phyloP scores from a whole-genome alignment of 2,888 invertebrate species.

The Labia minor region DNA sequence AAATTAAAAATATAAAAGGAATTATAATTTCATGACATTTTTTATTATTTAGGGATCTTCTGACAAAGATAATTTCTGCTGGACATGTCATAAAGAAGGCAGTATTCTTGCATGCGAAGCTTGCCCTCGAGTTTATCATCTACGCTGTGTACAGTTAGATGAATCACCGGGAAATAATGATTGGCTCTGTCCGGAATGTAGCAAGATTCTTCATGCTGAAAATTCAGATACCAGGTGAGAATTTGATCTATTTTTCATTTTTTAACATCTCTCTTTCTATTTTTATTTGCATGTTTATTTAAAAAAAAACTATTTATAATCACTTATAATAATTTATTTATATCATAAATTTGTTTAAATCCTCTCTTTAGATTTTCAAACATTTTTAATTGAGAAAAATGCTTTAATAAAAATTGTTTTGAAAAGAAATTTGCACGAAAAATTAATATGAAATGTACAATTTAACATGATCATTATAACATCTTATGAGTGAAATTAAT shows the following conservation, averaged over 20 bases:
- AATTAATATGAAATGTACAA: too few relatives aligned
- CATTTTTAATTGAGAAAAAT: too few relatives aligned
- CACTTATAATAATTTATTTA: not conserved
- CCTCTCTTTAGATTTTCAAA: too few relatives aligned
- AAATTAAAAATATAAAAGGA: too few relatives aligned
- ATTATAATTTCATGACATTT: too few relatives aligned
- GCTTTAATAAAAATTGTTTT: too few relatives aligned
- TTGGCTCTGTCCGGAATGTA: conserved; percentile 86
- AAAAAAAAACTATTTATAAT: not conserved
- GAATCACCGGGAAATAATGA: conserved; percentile 37
- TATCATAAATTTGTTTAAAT: too few relatives aligned
- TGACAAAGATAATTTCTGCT: conserved; percentile 70
- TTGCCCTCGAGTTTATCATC: conserved; percentile 77
- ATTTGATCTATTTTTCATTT: not conserved
- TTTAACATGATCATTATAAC: too few relatives aligned
- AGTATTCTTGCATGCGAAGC: conserved; percentile 57
- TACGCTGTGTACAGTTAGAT: conserved; percentile 54
- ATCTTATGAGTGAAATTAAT: too few relatives aligned
- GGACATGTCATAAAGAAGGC: conserved; percentile 75
- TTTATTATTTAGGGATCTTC: conserved; percentile 18
- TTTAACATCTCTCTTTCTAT: too few relatives aligned
- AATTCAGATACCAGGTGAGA: conserved; percentile 54
- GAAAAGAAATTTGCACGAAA: too few relatives aligned
- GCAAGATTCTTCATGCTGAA: conserved; percentile 58
- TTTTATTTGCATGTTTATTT: not conserved